phyloP scores from a whole-genome alignment of 2,888 invertebrate genomes.

The Proisotoma minuta region DNA sequence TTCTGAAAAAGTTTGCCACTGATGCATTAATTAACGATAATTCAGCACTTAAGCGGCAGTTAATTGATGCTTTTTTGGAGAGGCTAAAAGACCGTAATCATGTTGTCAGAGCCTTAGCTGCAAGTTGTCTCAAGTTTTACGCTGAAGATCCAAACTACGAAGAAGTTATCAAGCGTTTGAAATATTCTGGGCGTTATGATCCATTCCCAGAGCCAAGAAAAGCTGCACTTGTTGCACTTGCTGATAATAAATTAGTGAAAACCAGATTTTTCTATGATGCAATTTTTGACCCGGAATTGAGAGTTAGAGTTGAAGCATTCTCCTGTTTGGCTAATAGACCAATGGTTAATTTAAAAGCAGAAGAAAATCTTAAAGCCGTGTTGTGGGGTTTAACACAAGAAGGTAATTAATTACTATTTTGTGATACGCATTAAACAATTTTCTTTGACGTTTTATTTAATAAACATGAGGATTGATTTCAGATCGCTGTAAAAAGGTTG shows the following conservation, averaged over 20 bases:
- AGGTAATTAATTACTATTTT: conserved; percentile 14
- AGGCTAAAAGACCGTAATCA: conserved; percentile 10
- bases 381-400: conserved; percentile 10
- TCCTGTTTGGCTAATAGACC: neutral
- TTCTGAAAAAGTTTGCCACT: conserved; percentile 5
- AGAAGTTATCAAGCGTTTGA: conserved; percentile 6
- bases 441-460: too few species aligned
- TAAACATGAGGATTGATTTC: neutral
- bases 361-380: conserved; percentile 2
- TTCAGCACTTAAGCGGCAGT: neutral
- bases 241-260: neutral
- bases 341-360: neutral
- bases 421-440: neutral
- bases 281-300: conserved; percentile 13
- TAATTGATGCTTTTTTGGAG: neutral
- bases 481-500: conserved; percentile 1
- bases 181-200: conserved; percentile 17
- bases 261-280: conserved; percentile 17
- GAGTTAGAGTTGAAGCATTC: conserved; percentile 17
- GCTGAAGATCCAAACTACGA: neutral
- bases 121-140: conserved; percentile 2
- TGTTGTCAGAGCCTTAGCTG: conserved; percentile 10
- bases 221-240: neutral
- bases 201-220: conserved; percentile 12
- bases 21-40: neutral